These are phyloP conservation scores for Drosophila subpulchrella DNA, from an alignment of 1,140 invertebrate species.

Conservation along the genomic window DNA sequence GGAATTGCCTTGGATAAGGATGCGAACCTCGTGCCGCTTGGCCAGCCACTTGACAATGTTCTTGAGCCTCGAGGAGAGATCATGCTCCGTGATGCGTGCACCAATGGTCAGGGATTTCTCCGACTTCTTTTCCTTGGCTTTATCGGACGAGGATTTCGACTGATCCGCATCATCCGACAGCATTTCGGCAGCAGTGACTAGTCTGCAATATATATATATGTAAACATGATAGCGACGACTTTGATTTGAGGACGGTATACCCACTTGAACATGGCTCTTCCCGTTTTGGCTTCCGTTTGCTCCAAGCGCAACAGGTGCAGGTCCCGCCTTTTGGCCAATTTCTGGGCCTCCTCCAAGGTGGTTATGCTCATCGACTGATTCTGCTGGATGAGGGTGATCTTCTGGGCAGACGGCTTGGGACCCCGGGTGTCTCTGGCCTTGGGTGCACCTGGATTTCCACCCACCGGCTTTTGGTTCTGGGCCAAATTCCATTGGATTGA, in stretches of 20 bases:
- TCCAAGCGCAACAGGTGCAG: constrained; percentile 88
- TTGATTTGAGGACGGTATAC: not conserved
- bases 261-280: constrained; percentile 87
- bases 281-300: constrained; percentile 87
- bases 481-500: constrained; percentile 38
- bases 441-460: constrained; percentile 14
- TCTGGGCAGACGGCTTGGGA: constrained; percentile 34
- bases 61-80: constrained; percentile 87
- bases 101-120: constrained; percentile 87
- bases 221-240: not conserved
- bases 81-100: constrained; percentile 87
- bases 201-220: constrained; percentile 24
- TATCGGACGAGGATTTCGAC: constrained; percentile 31
- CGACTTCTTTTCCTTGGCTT: constrained; percentile 44
- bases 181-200: constrained; percentile 69
- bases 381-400: constrained; percentile 85
- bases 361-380: constrained; percentile 85
- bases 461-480: constrained; percentile 35
- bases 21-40: constrained; percentile 87
- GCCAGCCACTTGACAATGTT: constrained; percentile 88
- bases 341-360: constrained; percentile 87
- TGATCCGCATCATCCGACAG: constrained; percentile 54
- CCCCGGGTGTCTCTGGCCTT: constrained; percentile 26
- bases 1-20: constrained; percentile 85
- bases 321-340: constrained; percentile 86